Evolutionary conservation across 2,113 vertebrate species (phyloP), one percentile per base, ranked within the genome.

Genomic region (Nibea coibor): DNA sequence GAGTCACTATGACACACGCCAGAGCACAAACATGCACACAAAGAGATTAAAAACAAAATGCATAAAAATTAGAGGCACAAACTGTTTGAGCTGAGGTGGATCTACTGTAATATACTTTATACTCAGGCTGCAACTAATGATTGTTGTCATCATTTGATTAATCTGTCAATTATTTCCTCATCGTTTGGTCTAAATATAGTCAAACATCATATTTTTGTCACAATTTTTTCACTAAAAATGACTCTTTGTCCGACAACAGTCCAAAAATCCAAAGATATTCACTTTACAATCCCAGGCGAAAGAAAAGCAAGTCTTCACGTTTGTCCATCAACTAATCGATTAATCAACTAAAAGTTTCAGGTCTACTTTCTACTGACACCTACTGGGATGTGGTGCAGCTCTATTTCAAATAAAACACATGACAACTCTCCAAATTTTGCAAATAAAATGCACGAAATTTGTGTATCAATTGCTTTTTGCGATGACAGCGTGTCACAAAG

Each of bases 21-120:
- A 19, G 45, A 42, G 47, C 22, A 76, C 57, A 75, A 59, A 82
- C 70, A 78, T 56, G 84, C 73, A 75, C 48, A 45, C 43, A 75
- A n/a, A 59, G 26, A 47, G 1, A 57, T 20, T 42, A 35, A 24
- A 57, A 67, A 22, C 22, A 75, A 75, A 31, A 50, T 4, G 54
- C 15, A 62, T n/a, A 15, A 57, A 17, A 68, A 42, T 43, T 51
- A 61, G 68, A 65, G 62, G 51, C 26, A 45, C 35, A 39, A 50
- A 68, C 28, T 15, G 16, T 31, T 50, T 53, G 1, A 39, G 16
- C 42, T 20, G 10, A 35, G 39, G 6, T 28, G 16, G n/a, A 47
- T 54, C 8, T 54, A 20, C 51, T 12, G 1, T 39, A 7, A 39
- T 22, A 14, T 24, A 4, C 12, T 53, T 39, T 12, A 39, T 48